Base-by-base conservation (phyloP, 1,140 invertebrate species). In the Stegodyphus dumicola region DNA sequence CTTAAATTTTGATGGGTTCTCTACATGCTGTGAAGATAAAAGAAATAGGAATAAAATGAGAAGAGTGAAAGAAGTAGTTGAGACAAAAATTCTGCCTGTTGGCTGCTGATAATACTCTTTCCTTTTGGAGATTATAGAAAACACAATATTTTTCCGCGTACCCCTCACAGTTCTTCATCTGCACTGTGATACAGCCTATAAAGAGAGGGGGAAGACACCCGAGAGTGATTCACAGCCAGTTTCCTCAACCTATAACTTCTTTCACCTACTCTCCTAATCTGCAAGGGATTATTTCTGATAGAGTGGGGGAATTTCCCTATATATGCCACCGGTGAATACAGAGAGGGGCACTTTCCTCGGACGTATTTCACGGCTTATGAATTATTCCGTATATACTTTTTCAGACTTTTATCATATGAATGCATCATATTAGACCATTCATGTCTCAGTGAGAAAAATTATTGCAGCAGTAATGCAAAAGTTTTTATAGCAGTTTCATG, bases 171-270 rank as follows among this genome's bases (percentile, higher is more conserved):
- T 33, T 33, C 33, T 33, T 60, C 56, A 15, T 48, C 53, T 60
- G 18, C 73, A 60, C 33, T 75, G 54, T 53, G 48, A 75, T 75
- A 75, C 56, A 48, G 53, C 54, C 17, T 33, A 48, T 75, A 60
- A 33, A 33, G 7, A 75, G 51, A 6, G 49, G 13, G 13, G 48
- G 73, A 17, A 7, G 6, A 10, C 52, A 0, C 13, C 6, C 7
- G 15, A 10, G 13, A 75, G 53, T 75, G 73, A 75, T 75, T 75
- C 73, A 75, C 54, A 53, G 13, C n/a, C 17, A 64, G 52, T 75
- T 75, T 75, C 54, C 54, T 48, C 18, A 54, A 48, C 73, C 73
- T 75, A 75, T 75, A 75, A 75, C 73, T 75, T 75, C 73, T 75
- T 60, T 75, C 73, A 75, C 73, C 73, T 56, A 60, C 73, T 51